Evolutionary conservation across 1,140 invertebrate species (phyloP).

Genomic region (Sitodiplosis mosellana): DNA sequence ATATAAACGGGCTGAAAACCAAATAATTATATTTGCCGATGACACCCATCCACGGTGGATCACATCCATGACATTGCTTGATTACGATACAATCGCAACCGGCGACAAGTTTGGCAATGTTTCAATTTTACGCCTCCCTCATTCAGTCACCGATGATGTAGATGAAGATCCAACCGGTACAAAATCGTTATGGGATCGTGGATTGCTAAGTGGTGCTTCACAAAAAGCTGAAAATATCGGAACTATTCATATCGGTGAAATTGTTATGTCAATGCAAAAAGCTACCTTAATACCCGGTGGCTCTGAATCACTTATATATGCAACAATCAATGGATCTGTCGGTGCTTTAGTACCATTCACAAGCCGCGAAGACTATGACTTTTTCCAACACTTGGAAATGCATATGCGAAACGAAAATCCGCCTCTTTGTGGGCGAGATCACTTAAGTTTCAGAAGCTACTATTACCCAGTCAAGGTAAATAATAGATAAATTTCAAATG

Average conservation of each 20-base stretch:
- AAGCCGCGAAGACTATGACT: slow-evolving; percentile 95
- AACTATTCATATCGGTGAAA: slow-evolving; percentile 93
- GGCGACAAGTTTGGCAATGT: slow-evolving; percentile 99
- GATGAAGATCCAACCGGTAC: slow-evolving; percentile 98
- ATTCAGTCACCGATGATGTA: slow-evolving; percentile 87
- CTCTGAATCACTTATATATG: slow-evolving; percentile 88
- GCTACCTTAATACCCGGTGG: slow-evolving; percentile 94
- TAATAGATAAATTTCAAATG: too few species aligned
- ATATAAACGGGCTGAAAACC: slow-evolving; percentile 92
- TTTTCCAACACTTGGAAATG: slow-evolving; percentile 99
- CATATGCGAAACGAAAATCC: slow-evolving; percentile 96
- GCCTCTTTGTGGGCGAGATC: slow-evolving; percentile 91
- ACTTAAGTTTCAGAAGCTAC: slow-evolving; percentile 90
- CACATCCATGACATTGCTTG: slow-evolving; percentile 78
- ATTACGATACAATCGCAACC: slow-evolving; percentile 91
- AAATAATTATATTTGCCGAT: slow-evolving; percentile 95
- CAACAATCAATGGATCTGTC: slow-evolving; percentile 86
- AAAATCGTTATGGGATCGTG: slow-evolving; percentile 95
- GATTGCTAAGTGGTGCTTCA: slow-evolving; percentile 87
- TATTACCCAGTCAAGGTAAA: slow-evolving; percentile 97
- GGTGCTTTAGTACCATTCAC: slow-evolving; percentile 96
- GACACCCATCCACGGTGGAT: slow-evolving; percentile 95
- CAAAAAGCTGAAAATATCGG: slow-evolving; percentile 89
- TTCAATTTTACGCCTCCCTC: slow-evolving; percentile 71
- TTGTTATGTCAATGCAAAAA: slow-evolving; percentile 77